These are phyloP conservation scores for Patella depressa DNA, from an alignment of 2,888 invertebrate genomes.

Conservation along the genomic window DNA sequence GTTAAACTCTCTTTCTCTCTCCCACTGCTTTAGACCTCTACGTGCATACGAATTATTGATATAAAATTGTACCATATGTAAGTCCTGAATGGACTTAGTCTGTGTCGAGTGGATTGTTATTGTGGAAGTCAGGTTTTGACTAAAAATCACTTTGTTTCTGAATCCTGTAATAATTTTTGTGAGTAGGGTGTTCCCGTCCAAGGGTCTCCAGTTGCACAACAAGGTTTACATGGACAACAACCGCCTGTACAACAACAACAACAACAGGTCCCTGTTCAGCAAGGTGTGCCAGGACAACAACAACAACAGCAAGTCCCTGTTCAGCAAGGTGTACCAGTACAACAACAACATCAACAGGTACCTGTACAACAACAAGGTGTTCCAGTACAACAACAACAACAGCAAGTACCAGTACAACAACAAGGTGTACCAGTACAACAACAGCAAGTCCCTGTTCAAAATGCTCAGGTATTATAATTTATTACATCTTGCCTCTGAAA, in stretches of 20 bases:
- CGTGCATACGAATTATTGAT: too few species aligned
- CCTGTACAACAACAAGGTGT: neutral
- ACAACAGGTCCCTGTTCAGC: conserved; percentile 2
- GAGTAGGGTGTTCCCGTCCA: neutral
- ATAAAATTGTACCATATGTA: too few species aligned
- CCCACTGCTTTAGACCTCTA: too few species aligned
- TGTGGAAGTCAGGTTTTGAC: neutral
- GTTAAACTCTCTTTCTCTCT: too few species aligned
- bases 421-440: neutral
- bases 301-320: conserved; percentile 3
- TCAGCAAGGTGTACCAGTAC: neutral
- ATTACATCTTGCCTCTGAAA: too few species aligned
- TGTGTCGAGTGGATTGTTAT: neutral
- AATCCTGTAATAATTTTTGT: neutral
- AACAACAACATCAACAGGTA: conserved; percentile 8
- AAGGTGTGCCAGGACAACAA: neutral
- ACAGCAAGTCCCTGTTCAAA: neutral
- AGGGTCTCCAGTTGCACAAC: neutral
- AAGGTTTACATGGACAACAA: neutral
- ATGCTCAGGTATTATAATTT: too few species aligned
- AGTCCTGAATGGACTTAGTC: neutral
- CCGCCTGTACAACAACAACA: conserved; percentile 8
- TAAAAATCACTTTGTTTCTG: neutral
- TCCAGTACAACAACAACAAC: neutral
- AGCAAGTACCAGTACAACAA: neutral